Conservation (phyloP, 2,113 vertebrate species). For the Brachyhypopomus gauderio region DNA sequence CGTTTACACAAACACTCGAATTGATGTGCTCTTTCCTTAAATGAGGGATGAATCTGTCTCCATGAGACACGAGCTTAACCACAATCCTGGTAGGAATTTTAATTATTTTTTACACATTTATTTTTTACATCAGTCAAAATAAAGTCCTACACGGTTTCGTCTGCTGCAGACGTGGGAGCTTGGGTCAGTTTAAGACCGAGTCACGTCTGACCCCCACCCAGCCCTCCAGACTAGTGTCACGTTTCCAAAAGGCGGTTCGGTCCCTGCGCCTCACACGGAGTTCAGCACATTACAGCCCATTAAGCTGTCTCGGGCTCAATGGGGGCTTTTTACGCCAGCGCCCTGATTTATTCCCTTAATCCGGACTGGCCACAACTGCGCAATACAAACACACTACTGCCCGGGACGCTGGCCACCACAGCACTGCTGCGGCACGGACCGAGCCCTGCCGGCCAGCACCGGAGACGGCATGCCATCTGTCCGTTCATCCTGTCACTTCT, state of each 20-base stretch:
- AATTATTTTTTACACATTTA: not conserved
- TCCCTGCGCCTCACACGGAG: conserved; percentile 60
- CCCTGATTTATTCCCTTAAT: conserved; percentile 69
- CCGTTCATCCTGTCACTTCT: not conserved
- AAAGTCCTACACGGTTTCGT: not conserved
- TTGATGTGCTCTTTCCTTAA: conserved; percentile 7
- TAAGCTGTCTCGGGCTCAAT: conserved; percentile 71
- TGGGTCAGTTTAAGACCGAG: conserved; percentile 19
- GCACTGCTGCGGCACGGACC: not conserved
- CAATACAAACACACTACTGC: conserved; percentile 41
- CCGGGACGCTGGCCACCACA: not conserved
- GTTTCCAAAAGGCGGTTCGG: conserved; percentile 66
- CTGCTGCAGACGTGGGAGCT: not conserved
- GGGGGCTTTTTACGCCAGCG: conserved; percentile 55
- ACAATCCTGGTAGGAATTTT: not conserved
- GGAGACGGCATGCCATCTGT: conserved; percentile 60
- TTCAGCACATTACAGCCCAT: conserved; percentile 64
- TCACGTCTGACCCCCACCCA: conserved; percentile 40
- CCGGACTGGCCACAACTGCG: conserved; percentile 51
- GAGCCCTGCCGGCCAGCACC: not conserved
- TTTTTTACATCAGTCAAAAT: not conserved
- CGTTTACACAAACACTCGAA: conserved; percentile 28
- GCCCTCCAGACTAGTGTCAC: conserved; percentile 56
- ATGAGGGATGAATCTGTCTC: not conserved
- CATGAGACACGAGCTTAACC: not conserved